Base-by-base conservation (phyloP, 2,888 invertebrate species). In the Rhorus exstirpatorius region DNA sequence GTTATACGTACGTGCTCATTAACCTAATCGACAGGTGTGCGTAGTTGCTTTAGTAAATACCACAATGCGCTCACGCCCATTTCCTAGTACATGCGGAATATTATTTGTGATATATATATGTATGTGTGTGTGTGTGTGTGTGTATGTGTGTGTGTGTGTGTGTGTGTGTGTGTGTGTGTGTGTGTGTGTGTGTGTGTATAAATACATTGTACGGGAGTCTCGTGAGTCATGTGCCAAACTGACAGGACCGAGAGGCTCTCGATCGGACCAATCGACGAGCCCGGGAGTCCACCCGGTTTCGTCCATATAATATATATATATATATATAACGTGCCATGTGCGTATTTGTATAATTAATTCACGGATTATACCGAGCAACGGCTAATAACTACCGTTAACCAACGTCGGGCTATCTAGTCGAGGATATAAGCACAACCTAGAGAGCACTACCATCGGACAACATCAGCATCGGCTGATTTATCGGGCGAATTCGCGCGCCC, bases 271-370 rank as follows among this genome's bases (percentile, higher is more conserved):
- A 78, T 55, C 77, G 67, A 58, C 12, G 49, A 72, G 38, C 63
- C 35, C 78, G 78, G 46, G 76, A 55, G 53, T 82, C 77, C 78
- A 74, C 41, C 63, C 12, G 68, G 17, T 78, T 67, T 72, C 19
- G 44, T 63, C 44, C 41, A 55, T 19, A 55, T 31, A 44, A 53
- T 41, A 67, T 26, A 38, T 3, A 14, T 67, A 17, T 55, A 58
- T 63, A 38, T 21, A 63, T 26, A 46, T 70, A 63, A 44, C 12
- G 58, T 26, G 70, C 26, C 63, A 67, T 38, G 83, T 60, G 58
- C 31, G 72, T 87, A 87, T 87, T 86, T 87, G 85, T 86, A 87
- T 86, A 89, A 88, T 89, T 87, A 88, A 89, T 87, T 87, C 86
- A 87, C 75, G 86, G 85, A 88, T 89, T 87, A 86, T 87, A 85